Evolutionary conservation across 2,797 vertebrate species (phyloP).

Genomic region (Etheostoma nigrum): DNA sequence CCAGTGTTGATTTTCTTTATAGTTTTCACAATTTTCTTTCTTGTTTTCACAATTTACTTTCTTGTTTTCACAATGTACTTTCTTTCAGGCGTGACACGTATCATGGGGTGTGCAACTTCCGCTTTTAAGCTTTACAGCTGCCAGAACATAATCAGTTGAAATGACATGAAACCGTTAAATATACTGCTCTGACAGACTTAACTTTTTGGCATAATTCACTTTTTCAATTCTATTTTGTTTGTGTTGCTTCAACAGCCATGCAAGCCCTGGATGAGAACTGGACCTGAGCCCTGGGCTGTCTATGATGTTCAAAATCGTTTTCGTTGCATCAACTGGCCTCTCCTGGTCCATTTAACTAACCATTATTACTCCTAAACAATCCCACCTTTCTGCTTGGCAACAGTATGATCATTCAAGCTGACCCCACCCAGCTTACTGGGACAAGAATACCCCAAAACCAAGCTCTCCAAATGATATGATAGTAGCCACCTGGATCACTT

Average conservation of each 20-base stretch:
- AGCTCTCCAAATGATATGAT: slow-evolving; percentile 99
- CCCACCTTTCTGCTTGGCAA: slow-evolving; percentile 41
- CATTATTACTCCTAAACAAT: slow-evolving; percentile 18
- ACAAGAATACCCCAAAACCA: slow-evolving; percentile 80
- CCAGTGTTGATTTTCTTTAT: not conserved
- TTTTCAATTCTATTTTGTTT: slow-evolving; percentile 24
- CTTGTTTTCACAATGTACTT: not conserved
- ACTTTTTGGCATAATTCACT: slow-evolving; percentile 2
- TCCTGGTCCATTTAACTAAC: slow-evolving; percentile 30
- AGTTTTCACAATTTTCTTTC: not conserved
- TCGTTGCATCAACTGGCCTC: slow-evolving; percentile 38
- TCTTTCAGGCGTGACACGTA: not conserved
- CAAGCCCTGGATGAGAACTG: slow-evolving; percentile 42
- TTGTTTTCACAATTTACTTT: not conserved
- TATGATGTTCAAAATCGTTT: slow-evolving; percentile 51
- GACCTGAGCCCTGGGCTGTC: slow-evolving; percentile 31
- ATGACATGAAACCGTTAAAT: not conserved
- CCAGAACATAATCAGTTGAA: not conserved
- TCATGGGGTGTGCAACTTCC: not conserved
- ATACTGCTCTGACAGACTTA: not conserved
- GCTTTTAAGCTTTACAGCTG: not conserved
- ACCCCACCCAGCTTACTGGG: slow-evolving; percentile 76
- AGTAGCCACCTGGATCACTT: slow-evolving; percentile 95
- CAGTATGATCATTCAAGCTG: slow-evolving; percentile 80
- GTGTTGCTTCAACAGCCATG: slow-evolving; percentile 52